Evolutionary conservation across 2,888 invertebrate species (phyloP).

Genomic region (Mayetiola destructor): DNA sequence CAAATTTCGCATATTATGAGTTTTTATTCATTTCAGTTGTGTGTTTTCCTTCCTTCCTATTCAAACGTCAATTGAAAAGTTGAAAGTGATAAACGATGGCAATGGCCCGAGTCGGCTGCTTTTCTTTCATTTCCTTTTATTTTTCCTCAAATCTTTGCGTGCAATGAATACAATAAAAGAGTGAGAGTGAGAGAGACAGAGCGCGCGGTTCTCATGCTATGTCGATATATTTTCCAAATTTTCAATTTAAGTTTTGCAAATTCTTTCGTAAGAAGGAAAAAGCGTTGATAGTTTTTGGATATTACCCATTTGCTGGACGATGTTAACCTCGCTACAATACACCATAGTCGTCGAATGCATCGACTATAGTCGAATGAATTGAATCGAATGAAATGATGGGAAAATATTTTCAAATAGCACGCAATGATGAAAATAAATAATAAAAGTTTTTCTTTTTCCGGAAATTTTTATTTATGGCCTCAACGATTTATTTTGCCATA

Average conservation of each 20-base stretch:
- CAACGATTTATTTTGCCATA: too few species aligned
- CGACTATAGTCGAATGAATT: not conserved
- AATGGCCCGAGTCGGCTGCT: too few species aligned
- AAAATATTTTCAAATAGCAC: not conserved
- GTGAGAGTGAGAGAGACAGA: not conserved
- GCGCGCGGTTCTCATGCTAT: not conserved
- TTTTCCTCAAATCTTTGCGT: too few species aligned
- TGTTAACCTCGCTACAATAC: too few species aligned
- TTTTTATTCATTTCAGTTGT: conserved; percentile 2
- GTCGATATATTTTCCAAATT: not conserved
- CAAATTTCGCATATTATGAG: conserved; percentile 4
- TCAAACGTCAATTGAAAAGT: conserved; percentile 3
- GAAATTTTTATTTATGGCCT: too few species aligned
- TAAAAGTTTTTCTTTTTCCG: conserved; percentile 10
- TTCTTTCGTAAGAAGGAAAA: conserved; percentile 6
- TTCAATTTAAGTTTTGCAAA: conserved; percentile 12
- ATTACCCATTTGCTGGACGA: too few species aligned
- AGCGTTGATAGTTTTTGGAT: not conserved
- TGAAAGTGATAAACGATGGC: conserved; percentile 4
- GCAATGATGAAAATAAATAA: conserved; percentile 11
- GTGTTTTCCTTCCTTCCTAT: too few species aligned
- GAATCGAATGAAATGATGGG: not conserved
- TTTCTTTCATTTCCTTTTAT: too few species aligned
- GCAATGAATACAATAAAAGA: too few species aligned
- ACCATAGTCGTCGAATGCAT: too few species aligned